Evolutionary conservation across 2,113 vertebrate genomes (phyloP).

Genomic region (Calonectris borealis): DNA sequence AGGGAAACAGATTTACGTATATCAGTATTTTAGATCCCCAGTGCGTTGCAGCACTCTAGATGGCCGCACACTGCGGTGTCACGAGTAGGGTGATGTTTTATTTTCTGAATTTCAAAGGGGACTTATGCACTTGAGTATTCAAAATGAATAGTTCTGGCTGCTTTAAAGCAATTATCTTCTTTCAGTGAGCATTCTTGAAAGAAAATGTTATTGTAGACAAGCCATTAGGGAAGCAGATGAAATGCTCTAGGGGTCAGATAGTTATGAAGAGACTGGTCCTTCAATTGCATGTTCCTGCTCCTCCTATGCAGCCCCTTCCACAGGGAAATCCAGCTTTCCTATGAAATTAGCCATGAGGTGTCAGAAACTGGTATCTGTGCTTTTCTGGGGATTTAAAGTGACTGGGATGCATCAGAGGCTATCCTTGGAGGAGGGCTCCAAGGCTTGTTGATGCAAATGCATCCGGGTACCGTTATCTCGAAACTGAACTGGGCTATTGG

Average conservation of each 20-base stretch:
- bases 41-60: neutral
- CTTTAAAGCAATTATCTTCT: neutral
- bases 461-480: neutral
- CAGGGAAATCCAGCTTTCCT: neutral
- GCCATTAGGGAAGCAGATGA: neutral
- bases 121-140: neutral
- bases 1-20: neutral
- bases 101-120: neutral
- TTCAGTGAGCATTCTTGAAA: neutral
- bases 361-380: neutral
- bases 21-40: neutral
- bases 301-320: fast-evolving
- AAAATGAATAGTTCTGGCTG: neutral
- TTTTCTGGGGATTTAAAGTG: neutral
- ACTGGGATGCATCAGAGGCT: neutral
- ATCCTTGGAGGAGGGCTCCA: neutral
- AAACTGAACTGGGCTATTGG: neutral
- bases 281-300: neutral
- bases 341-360: neutral
- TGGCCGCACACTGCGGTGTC: neutral
- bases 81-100: neutral
- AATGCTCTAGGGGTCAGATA: neutral
- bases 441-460: neutral
- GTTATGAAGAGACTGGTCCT: neutral
- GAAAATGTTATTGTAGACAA: neutral